phyloP scores from a whole-genome alignment of 2,797 vertebrate species.

The Rhynchotus rufescens region DNA sequence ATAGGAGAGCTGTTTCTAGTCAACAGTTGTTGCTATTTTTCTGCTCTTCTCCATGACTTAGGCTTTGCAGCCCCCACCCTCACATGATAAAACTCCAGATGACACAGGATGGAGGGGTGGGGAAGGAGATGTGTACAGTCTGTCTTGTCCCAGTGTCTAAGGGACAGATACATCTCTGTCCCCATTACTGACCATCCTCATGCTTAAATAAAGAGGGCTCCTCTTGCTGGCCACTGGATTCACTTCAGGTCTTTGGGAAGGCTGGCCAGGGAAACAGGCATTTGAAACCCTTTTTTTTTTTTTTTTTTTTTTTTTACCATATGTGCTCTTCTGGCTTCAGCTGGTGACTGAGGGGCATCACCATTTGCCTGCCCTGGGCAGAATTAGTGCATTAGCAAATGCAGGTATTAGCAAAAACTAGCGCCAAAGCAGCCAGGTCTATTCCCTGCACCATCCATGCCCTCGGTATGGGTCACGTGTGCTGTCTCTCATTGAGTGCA shows the following conservation, averaged over 20 bases:
- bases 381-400: background rate
- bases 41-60: conserved; percentile 26
- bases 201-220: background rate
- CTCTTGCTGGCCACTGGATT: background rate
- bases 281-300: background rate
- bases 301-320: too few relatives aligned
- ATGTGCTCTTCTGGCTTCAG: background rate
- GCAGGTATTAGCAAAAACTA: background rate
- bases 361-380: background rate
- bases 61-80: conserved; percentile 50
- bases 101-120: background rate
- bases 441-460: background rate
- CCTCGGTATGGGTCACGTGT: background rate
- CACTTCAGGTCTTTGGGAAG: background rate
- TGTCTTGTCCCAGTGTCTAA: background rate
- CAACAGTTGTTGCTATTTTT: conserved; percentile 66
- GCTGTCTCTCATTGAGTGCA: background rate
- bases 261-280: background rate
- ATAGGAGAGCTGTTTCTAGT: conserved; percentile 64
- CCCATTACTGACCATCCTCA: background rate
- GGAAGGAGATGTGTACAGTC: conserved; percentile 24
- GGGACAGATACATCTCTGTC: background rate
- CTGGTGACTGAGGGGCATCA: background rate
- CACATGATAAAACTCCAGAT: conserved; percentile 52
- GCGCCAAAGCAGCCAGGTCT: background rate